phyloP scores from a whole-genome alignment of 2,113 vertebrate species.

The Marmota flaviventris region DNA sequence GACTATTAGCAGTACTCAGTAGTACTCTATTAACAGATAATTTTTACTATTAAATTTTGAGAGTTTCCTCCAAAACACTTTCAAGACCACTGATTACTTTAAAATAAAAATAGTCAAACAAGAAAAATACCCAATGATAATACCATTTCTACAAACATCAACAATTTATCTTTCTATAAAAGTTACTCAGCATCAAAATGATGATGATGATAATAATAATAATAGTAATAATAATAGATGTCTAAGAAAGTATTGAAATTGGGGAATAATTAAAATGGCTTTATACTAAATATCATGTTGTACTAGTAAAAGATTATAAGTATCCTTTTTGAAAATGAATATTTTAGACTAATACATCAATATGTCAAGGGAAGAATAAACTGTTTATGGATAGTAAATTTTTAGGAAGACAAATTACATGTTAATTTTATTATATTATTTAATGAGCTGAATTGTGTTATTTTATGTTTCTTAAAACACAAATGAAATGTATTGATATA shows the following conservation, averaged over 20 bases:
- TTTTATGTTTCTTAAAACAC: background rate
- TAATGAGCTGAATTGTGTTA: background rate
- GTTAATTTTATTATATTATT: background rate
- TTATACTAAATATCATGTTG: background rate
- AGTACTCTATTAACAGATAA: background rate
- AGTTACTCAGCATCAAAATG: background rate
- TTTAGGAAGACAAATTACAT: constrained; percentile 4
- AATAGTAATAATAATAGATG: background rate
- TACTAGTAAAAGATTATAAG: background rate
- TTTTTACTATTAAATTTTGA: background rate
- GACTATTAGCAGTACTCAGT: background rate
- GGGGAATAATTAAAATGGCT: background rate
- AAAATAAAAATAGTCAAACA: constrained; percentile 27
- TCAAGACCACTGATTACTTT: background rate
- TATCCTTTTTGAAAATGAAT: constrained; percentile 38
- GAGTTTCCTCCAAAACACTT: background rate
- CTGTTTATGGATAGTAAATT: background rate
- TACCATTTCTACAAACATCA: background rate
- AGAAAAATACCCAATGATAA: background rate
- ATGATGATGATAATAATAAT: background rate
- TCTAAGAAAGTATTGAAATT: background rate
- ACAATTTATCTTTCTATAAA: background rate
- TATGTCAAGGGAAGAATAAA: background rate
- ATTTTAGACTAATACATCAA: background rate
- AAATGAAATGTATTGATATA: background rate